Base-by-base conservation (phyloP, 2,888 invertebrate genomes). In the Yponomeuta evonymella region DNA sequence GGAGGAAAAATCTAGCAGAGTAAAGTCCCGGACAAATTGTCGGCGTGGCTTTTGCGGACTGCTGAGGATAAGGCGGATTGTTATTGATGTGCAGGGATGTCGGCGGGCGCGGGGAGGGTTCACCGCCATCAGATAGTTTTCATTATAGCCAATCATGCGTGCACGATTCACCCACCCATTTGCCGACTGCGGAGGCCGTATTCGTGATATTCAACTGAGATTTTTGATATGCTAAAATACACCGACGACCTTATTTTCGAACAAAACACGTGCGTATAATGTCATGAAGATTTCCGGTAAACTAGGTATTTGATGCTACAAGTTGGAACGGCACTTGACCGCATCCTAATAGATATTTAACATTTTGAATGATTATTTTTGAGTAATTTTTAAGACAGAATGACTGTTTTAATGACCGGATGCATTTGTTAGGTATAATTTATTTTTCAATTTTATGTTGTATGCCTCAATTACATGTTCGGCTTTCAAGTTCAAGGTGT, bases 101-200 rank as follows among this genome's bases (percentile, higher is more conserved):
- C 71, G 71, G 71, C 69, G 43, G 66, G 67, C 67, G 33, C 11
- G 68, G 33, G 70, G 9, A 33, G 51, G 58, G 51, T 66, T 30
- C 68, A 76, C 79, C 78, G 70, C 81, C 80, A 82, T 84, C 82
- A 78, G 82, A 86, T 87, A 85, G 84, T 83, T 86, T 87, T 87
- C 83, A 86, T 88, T 85, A 86, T 77, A 82, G 79, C 79, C 82
- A 84, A 86, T 86, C 89, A 86, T 85, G 88, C 87, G 85, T 87
- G 82, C 77, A 76, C 83, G 82, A 79, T 67, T 67, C 67, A 58
- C 51, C 51, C 51, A 58, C 15, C 51, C 15, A 58, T 30, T 33
- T 33, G 65, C 65, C 9, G 65, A n/a, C 29, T 29, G 65, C 15
- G 51, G 51, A 58, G 51, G 51, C 51, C 15, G 5, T 58, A 58